Evolutionary conservation across 2,888 invertebrate species (phyloP).

Genomic region (Himalopsyche anomala): DNA sequence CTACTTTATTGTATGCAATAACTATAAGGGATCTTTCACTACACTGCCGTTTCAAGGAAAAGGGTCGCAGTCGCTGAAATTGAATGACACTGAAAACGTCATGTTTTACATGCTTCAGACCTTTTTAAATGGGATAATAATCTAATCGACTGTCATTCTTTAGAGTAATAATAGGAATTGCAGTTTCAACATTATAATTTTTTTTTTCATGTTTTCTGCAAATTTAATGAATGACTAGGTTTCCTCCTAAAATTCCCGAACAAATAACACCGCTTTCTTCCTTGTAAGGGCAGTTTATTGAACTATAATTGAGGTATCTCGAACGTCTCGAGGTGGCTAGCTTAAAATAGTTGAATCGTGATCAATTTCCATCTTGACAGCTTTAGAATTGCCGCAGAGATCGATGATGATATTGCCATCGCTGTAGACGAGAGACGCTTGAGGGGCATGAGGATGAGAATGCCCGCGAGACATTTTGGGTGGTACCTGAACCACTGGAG

Average conservation of each 20-base stretch:
- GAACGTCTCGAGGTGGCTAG: slow-evolving; percentile 45
- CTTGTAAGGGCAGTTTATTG: slow-evolving; percentile 2
- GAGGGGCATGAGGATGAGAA: neutral
- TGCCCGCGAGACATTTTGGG: slow-evolving; percentile 54
- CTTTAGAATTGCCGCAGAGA: slow-evolving; percentile 58
- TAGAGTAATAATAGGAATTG: neutral
- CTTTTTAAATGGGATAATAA: neutral
- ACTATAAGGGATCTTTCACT: neutral
- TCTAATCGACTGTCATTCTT: neutral
- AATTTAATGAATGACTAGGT: neutral
- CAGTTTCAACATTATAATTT: neutral
- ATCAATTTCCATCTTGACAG: slow-evolving; percentile 59
- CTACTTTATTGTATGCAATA: slow-evolving; percentile 14
- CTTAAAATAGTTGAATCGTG: slow-evolving; percentile 52
- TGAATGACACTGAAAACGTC: neutral
- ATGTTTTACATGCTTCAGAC: neutral
- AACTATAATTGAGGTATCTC: neutral
- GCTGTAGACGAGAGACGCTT: slow-evolving; percentile 56
- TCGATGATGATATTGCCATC: slow-evolving; percentile 62
- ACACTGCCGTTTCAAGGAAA: neutral
- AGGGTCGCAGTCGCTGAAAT: neutral
- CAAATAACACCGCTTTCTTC: neutral
- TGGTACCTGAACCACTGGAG: slow-evolving; percentile 89
- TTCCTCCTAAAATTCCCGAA: neutral
- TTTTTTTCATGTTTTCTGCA: neutral